Evolutionary conservation across 1,140 invertebrate species (phyloP), one percentile per base, ranked within the genome.

Genomic region (Drosophila carrolli): DNA sequence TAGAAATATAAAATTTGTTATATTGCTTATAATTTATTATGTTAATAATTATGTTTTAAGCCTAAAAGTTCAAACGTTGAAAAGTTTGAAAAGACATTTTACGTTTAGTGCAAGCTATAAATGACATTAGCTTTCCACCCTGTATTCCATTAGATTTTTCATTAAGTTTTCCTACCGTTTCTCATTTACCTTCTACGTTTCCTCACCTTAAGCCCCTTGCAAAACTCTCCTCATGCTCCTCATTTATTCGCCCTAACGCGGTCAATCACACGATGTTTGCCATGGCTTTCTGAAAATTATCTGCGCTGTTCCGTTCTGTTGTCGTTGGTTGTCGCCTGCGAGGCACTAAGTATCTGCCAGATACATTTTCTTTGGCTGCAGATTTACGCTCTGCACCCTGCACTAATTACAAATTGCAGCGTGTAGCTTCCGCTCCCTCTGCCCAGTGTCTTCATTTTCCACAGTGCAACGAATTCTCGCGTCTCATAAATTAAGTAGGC

Each of bases 401-500:
- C 84, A 88, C 84, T 88, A 88, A 88, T 88, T 88, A 89, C 84
- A 80, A 88, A 88, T 80, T 88, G 76, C 83, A 74, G 67, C 59
- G 81, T 72, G 70, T 78, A 56, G 56, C 61, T n/a, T 4, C 68
- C 27, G n/a, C 23, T 5, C 35, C 23, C 41, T 44, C 41, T 44
- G 43, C 16, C 43, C 55, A 27, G 29, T 13, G 4, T 23, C 46
- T 65, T 37, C 16, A 10, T 41, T 54, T 27, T 62, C 10, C 46
- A 19, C 67, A 70, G 73, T 78, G 63, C 72, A 76, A 78, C 83
- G 74, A 88, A 86, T 88, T 88, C 83, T 88, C 76, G 79, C 83
- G 83, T 89, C 83, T 88, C 83, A 88, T 88, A 88, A 88, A 88
- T 80, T 88, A 88, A 83, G 84, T 88, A 88, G 83, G 83, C 83